Conservation (phyloP, 2,113 vertebrate species). For the Nanorana parkeri region DNA sequence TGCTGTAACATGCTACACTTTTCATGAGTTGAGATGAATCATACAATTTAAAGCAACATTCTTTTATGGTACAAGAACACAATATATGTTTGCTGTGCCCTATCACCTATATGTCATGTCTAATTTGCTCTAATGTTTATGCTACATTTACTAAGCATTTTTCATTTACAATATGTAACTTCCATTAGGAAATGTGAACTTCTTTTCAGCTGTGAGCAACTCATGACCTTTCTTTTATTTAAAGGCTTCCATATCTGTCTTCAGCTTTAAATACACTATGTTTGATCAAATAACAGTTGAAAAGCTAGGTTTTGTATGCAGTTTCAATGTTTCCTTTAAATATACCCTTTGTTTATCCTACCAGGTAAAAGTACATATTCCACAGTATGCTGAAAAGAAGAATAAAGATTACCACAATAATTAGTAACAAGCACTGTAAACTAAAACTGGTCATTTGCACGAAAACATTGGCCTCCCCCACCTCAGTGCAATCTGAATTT, state of each 20-base stretch:
- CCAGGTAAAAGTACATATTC: neutral
- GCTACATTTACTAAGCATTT: neutral
- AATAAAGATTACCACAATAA: neutral
- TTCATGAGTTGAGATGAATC: neutral
- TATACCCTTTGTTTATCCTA: conserved; percentile 13
- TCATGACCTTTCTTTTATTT: conserved; percentile 3
- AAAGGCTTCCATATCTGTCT: neutral
- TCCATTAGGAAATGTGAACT: conserved; percentile 23
- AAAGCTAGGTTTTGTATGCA: neutral
- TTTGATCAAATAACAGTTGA: neutral
- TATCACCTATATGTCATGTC: conserved; percentile 8
- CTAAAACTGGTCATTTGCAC: no score
- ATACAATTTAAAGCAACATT: neutral
- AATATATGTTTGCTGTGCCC: neutral
- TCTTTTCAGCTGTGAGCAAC: neutral
- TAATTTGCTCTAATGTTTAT: neutral
- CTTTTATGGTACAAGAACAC: neutral
- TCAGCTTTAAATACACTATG: conserved; percentile 3
- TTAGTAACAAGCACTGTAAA: no score
- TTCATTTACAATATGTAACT: neutral
- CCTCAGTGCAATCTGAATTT: no score
- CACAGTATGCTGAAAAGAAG: neutral
- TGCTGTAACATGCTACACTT: neutral
- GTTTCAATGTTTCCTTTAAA: neutral
- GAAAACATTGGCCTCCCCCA: no score